A percentile compares a stretch with the other conserved stretches of the same genome.
Evolutionary conservation across 30 jellyfish, hydroid and myxozoan species (phyloP).

Genomic region (Aurelia aurita): DNA sequence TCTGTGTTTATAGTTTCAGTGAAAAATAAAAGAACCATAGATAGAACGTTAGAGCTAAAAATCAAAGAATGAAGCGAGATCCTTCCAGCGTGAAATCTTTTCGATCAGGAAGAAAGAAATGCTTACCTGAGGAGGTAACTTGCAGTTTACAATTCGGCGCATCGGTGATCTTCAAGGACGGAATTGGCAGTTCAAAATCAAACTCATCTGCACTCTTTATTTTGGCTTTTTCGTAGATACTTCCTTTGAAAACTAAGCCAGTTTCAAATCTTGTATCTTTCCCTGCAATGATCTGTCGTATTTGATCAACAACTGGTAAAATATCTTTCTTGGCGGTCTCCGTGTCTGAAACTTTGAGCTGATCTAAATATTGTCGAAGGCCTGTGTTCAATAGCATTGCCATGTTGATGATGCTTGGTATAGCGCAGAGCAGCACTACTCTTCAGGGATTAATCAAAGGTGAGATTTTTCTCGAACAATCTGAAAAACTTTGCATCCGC

Average conservation of each 20-base stretch:
- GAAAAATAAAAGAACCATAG: too few species aligned
- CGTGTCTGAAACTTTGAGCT: conserved; percentile 18
- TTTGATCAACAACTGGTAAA: conserved; percentile 10
- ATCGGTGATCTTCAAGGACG: conserved; percentile 16
- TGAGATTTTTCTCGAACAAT: too few species aligned
- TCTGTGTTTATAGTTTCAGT: too few species aligned
- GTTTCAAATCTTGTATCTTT: conserved; percentile 42
- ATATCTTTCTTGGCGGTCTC: conserved; percentile 4
- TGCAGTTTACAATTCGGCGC: conserved; percentile 23
- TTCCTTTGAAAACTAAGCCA: conserved; percentile 55
- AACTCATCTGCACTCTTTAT: conserved; percentile 60
- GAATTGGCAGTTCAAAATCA: conserved; percentile 55
- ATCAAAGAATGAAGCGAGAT: too few species aligned
- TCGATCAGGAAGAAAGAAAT: too few species aligned
- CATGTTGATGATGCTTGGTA: too few species aligned
- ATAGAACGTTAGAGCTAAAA: too few species aligned
- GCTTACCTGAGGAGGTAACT: background rate
- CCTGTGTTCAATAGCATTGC: background rate
- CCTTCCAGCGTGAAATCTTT: too few species aligned
- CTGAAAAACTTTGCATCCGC: too few species aligned
- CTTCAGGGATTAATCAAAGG: too few species aligned
- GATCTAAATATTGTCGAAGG: conserved; percentile 14
- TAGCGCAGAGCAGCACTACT: too few species aligned
- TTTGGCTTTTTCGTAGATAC: conserved; percentile 56
- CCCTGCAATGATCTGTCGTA: conserved; percentile 2